Base-by-base conservation (phyloP, 2,888 invertebrate genomes). In the Anoplius nigerrimus region DNA sequence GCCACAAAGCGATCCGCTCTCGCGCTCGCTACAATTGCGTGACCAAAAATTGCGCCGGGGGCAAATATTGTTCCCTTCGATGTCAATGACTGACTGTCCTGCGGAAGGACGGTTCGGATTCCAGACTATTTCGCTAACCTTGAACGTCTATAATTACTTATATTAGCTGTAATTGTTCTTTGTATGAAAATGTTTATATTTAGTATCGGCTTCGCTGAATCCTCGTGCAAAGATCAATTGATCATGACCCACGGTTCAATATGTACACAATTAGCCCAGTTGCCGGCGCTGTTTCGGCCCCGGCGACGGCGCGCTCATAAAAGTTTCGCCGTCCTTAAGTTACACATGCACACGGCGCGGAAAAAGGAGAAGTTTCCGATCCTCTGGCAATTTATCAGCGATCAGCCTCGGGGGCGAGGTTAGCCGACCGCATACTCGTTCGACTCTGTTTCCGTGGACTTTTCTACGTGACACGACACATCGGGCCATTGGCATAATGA, bases 401-500 rank as follows among this genome's bases (percentile, higher is more conserved):
- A 60, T 48, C 56, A 45, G 43, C 27, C 27, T 34, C 6, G n/a
- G 8, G n/a, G 59, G 45, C 56, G 2, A 62, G 68, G 69, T 76
- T 58, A 67, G 55, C 68, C 18, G 66, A 65, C 48, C 46, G 62
- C 21, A 53, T 20, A 22, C 22, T 21, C 21, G 59, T 45, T 62
- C 57, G 27, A 59, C 22, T 48, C 48, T 57, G 16, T 59, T 52
- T 48, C 34, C 69, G 68, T 62, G 61, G 62, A 73, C 70, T 73
- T 66, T 67, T 71, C 55, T 67, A 75, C 75, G 73, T 72, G 72
- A 66, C 72, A 67, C 72, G 74, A 63, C 71, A 72, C 77, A 78
- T 69, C 72, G 69, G 66, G 71, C 74, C 76, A 80, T 82, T 76
- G 81, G 73, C 78, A 76, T 84, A 83, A 80, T 80, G 80, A 76